These are phyloP conservation scores for Crax fasciolata DNA, from an alignment of 2,797 vertebrate species.

Conservation along the genomic window DNA sequence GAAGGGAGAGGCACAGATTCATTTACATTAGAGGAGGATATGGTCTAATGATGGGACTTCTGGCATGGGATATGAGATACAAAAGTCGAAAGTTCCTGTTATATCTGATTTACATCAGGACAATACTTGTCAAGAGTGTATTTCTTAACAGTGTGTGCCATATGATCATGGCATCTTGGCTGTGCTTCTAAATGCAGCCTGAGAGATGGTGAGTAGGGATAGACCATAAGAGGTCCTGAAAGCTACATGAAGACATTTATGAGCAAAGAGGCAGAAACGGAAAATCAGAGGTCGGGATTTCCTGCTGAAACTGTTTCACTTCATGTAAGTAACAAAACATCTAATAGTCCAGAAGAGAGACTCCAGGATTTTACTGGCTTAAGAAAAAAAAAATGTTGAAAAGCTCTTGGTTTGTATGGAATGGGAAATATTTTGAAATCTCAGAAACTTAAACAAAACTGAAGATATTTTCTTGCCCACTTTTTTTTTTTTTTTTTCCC, in stretches of 20 bases:
- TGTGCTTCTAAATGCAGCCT: not conserved
- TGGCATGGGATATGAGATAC: accelerated
- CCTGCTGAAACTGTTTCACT: not conserved
- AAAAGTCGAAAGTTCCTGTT: not conserved
- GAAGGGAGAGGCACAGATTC: not conserved
- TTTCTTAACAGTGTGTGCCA: not conserved
- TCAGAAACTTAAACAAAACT: not conserved
- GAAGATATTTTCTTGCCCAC: not conserved
- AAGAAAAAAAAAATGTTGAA: not conserved
- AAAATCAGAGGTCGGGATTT: not conserved
- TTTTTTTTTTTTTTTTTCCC: not conserved
- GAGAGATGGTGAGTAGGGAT: not conserved
- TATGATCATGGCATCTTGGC: not conserved
- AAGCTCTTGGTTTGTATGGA: not conserved
- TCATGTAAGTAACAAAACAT: not conserved
- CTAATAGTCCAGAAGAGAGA: not conserved
- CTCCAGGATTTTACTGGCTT: not conserved
- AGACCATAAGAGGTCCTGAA: not conserved
- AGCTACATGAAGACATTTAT: not conserved
- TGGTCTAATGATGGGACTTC: not conserved
- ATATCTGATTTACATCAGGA: not conserved
- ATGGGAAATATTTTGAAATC: not conserved
- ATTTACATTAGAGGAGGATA: not conserved
- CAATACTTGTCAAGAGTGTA: not conserved
- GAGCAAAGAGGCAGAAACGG: not conserved